phyloP scores from a whole-genome alignment of 1,140 invertebrate species.

The Rhynchophorus ferrugineus region DNA sequence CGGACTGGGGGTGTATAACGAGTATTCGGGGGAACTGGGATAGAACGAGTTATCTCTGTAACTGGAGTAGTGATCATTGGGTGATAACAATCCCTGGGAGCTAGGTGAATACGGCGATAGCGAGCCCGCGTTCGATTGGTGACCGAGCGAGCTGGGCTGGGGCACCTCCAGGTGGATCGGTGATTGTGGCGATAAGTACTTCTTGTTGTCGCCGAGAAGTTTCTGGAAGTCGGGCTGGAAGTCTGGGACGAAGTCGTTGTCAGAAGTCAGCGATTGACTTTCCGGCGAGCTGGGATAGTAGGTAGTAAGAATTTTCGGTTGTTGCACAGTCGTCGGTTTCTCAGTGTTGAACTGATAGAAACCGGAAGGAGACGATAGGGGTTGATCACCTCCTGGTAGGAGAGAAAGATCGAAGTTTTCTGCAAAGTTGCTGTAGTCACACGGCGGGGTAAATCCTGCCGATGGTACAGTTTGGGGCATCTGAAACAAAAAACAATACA shows the following conservation, averaged over 20 bases:
- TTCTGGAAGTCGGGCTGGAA: slow-evolving; percentile 35
- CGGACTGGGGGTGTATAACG: slow-evolving; percentile 34
- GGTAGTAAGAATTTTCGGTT: slow-evolving; percentile 36
- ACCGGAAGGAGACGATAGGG: slow-evolving; percentile 50
- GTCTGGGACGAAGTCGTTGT: slow-evolving; percentile 12
- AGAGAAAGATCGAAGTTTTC: slow-evolving; percentile 67
- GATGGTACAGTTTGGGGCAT: slow-evolving; percentile 76
- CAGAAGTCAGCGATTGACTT: slow-evolving; percentile 10
- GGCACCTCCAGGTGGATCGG: slow-evolving; percentile 38
- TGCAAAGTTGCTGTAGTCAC: slow-evolving; percentile 57
- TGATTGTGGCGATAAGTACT: slow-evolving; percentile 20
- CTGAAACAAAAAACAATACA: slow-evolving; percentile 45
- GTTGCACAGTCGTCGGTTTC: slow-evolving; percentile 16
- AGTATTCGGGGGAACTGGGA: slow-evolving; percentile 37
- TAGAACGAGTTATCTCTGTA: slow-evolving; percentile 32
- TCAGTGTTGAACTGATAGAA: slow-evolving; percentile 46
- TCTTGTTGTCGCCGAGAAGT: slow-evolving; percentile 30
- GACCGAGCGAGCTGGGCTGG: slow-evolving; percentile 22
- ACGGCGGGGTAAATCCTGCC: slow-evolving; percentile 61
- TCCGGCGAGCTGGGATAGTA: slow-evolving; percentile 30
- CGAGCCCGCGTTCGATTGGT: slow-evolving; percentile 26
- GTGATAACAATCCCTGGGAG: slow-evolving; percentile 32
- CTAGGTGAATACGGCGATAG: slow-evolving; percentile 31
- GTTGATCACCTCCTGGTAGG: slow-evolving; percentile 52
- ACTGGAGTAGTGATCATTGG: slow-evolving; percentile 31